Conservation (phyloP, 2,113 vertebrate genomes). For the Dipodomys merriami region DNA sequence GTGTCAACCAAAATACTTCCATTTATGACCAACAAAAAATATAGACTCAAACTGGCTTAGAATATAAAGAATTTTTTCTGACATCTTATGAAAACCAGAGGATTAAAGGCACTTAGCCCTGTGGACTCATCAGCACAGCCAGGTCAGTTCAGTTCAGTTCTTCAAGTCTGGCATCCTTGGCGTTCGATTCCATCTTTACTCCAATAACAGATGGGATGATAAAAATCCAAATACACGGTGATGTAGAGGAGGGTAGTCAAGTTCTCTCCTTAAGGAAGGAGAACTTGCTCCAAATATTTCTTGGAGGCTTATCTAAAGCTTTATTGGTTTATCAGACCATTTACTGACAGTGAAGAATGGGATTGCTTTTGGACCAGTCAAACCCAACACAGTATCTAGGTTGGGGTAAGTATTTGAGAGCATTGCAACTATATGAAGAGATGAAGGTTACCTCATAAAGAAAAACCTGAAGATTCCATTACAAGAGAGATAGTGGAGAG, state of each 20-base stretch:
- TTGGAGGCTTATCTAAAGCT: not conserved
- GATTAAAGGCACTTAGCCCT: not conserved
- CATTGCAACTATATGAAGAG: not conserved
- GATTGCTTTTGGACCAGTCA: not conserved
- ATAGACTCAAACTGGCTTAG: not conserved
- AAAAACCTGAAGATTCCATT: not conserved
- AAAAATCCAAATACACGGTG: not conserved
- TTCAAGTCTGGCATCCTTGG: not conserved
- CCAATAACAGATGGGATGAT: not conserved
- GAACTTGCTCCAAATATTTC: not conserved
- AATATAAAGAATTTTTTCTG: not conserved
- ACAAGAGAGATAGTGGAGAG: not conserved
- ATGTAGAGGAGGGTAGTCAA: not conserved
- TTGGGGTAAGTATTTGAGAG: not conserved
- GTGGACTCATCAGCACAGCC: not conserved
- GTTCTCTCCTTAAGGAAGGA: not conserved
- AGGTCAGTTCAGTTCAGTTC: not conserved
- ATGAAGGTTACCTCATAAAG: not conserved
- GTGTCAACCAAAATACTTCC: not conserved
- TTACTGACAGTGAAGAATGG: not conserved
- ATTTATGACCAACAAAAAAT: not conserved
- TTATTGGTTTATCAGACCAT: not conserved
- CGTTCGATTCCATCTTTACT: not conserved
- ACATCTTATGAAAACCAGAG: conserved; percentile 24
- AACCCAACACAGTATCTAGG: not conserved